phyloP scores from a whole-genome alignment of 2,113 vertebrate species.

The Sylvilagus bachmani region DNA sequence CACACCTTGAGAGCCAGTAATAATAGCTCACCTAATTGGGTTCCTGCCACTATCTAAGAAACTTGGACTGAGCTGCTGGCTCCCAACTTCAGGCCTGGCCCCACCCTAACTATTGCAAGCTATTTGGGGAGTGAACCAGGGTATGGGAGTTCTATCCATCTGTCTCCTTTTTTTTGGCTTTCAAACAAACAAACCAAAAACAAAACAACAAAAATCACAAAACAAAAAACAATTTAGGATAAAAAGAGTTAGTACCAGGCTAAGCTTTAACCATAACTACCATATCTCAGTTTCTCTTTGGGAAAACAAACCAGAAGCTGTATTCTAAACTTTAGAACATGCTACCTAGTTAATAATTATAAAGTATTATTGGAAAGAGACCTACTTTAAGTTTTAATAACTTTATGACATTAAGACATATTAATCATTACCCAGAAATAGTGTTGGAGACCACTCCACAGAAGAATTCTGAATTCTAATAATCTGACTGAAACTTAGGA shows the following conservation, averaged over 20 bases:
- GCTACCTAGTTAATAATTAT: neutral
- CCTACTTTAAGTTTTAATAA: constrained; percentile 27
- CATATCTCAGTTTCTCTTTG: neutral
- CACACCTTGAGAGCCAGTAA: too few relatives aligned
- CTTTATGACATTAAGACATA: neutral
- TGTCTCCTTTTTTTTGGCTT: too few relatives aligned
- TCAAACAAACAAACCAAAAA: too few relatives aligned
- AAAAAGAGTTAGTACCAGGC: neutral
- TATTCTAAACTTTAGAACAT: neutral
- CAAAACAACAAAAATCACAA: too few relatives aligned
- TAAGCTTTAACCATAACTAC: neutral
- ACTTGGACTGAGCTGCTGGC: too few relatives aligned
- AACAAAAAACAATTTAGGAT: neutral
- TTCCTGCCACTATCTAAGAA: too few relatives aligned
- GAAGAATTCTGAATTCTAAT: constrained; percentile 3
- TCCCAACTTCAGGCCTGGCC: too few relatives aligned
- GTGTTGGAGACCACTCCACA: neutral
- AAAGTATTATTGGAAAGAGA: neutral
- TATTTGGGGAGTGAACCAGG: too few relatives aligned
- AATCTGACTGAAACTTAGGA: neutral
- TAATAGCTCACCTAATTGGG: too few relatives aligned
- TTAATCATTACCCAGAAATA: constrained; percentile 7
- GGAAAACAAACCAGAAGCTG: neutral
- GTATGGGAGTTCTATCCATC: too few relatives aligned
- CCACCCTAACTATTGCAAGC: too few relatives aligned